Evolutionary conservation across 2,888 invertebrate species (phyloP).

Genomic region (Sarcophaga carnaria): DNA sequence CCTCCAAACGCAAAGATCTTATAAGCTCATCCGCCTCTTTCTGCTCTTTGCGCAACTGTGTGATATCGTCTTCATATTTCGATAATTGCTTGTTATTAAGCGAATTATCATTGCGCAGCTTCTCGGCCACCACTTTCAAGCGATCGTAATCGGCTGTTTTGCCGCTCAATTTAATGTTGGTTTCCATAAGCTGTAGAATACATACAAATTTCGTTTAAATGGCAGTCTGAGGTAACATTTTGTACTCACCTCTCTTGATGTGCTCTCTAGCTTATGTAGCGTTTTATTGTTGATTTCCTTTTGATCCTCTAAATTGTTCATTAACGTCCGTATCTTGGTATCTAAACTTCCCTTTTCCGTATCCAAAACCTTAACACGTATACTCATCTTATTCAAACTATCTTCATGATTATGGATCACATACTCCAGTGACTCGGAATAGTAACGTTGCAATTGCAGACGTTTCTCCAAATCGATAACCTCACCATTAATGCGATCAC

Average conservation of each 20-base stretch:
- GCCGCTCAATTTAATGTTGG: slow-evolving; percentile 69
- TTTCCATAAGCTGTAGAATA: slow-evolving; percentile 70
- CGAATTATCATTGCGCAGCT: slow-evolving; percentile 72
- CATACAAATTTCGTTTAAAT: neutral
- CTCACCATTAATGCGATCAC: slow-evolving; percentile 79
- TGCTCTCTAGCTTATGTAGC: slow-evolving; percentile 71
- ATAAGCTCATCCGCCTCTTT: slow-evolving; percentile 74
- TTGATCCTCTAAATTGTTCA: slow-evolving; percentile 73
- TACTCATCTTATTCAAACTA: slow-evolving; percentile 67
- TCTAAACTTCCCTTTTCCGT: slow-evolving; percentile 71
- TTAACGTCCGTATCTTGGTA: slow-evolving; percentile 67
- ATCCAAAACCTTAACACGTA: slow-evolving; percentile 67
- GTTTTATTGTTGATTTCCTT: slow-evolving; percentile 74
- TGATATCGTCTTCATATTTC: slow-evolving; percentile 75
- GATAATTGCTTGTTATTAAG: slow-evolving; percentile 69
- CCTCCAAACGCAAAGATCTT: slow-evolving; percentile 73
- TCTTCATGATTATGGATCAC: slow-evolving; percentile 75
- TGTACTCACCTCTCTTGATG: slow-evolving; percentile 71
- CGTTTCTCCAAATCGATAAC: slow-evolving; percentile 77
- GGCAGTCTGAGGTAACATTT: neutral
- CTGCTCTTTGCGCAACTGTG: slow-evolving; percentile 71
- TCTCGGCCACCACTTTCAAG: slow-evolving; percentile 73
- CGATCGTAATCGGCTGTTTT: slow-evolving; percentile 74
- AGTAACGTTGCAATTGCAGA: slow-evolving; percentile 76
- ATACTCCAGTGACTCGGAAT: slow-evolving; percentile 77